Evolutionary conservation across 2,797 vertebrate genomes (phyloP).

Genomic region (Smutsia temminckii): DNA sequence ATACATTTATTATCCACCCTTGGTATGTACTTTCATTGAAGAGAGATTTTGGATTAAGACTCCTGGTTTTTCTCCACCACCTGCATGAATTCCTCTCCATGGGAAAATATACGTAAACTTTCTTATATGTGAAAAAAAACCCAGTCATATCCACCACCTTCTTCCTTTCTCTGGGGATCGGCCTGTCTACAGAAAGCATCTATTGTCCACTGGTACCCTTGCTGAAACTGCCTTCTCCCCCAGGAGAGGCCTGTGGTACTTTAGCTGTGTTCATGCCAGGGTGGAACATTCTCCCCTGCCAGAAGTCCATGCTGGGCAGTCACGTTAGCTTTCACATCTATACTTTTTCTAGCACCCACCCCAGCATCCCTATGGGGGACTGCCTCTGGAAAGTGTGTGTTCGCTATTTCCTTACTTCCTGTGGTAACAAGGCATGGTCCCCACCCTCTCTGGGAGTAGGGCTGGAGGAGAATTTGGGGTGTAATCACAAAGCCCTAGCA

Average conservation of each 20-base stretch:
- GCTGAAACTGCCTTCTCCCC: accelerated
- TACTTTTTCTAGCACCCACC: accelerated
- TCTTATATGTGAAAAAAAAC: background rate
- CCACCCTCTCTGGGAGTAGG: background rate
- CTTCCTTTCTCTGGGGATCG: background rate
- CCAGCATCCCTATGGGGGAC: accelerated
- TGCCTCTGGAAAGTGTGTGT: no score
- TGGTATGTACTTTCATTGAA: background rate
- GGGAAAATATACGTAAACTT: background rate
- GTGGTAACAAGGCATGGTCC: accelerated
- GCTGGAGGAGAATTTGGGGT: background rate
- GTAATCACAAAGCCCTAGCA: background rate
- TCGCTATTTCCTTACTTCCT: accelerated
- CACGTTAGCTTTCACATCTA: accelerated
- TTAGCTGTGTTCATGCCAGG: accelerated
- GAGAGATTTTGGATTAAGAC: background rate
- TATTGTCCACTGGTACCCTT: accelerated
- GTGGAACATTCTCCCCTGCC: background rate
- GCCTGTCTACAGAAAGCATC: background rate
- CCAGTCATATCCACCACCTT: background rate
- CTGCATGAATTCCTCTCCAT: background rate
- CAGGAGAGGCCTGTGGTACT: accelerated
- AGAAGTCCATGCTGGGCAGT: accelerated
- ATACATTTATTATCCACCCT: background rate
- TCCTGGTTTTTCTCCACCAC: background rate